phyloP scores from a whole-genome alignment of 2,888 invertebrate species.

The Drosophila infuscata region DNA sequence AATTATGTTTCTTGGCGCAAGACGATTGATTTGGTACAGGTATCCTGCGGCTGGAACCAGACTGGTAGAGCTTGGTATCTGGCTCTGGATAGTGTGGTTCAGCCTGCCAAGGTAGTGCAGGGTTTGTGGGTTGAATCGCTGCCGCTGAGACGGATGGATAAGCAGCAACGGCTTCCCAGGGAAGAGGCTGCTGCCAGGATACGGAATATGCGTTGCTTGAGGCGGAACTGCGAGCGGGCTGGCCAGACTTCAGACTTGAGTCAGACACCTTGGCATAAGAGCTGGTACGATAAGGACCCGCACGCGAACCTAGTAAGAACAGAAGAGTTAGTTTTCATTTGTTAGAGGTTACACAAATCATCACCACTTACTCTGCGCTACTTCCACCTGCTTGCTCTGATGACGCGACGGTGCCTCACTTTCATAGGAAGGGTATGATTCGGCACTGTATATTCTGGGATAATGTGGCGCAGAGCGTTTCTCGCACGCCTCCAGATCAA shows the following conservation, averaged over 20 bases:
- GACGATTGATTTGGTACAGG: conserved; percentile 2
- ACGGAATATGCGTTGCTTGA: conserved; percentile 12
- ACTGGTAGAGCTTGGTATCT: neutral
- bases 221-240: neutral
- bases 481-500: conserved; percentile 57
- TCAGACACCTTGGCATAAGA: neutral
- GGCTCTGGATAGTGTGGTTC: conserved; percentile 2
- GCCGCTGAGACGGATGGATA: conserved; percentile 30
- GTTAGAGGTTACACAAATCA: neutral
- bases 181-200: conserved; percentile 50
- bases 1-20: neutral
- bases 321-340: neutral
- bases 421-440: neutral
- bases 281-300: neutral
- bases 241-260: neutral
- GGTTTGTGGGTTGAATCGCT: neutral
- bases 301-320: neutral
- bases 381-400: conserved; percentile 9
- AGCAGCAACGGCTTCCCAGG: conserved; percentile 51
- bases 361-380: neutral
- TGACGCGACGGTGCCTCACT: neutral
- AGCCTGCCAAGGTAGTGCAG: neutral
- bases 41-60: neutral
- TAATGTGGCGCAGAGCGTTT: conserved; percentile 9
- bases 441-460: neutral